Percentiles rank a stretch among this genome's conserved stretches.
Evolutionary conservation across 2,888 invertebrate genomes (phyloP).

Genomic region (Branchellion lobata): DNA sequence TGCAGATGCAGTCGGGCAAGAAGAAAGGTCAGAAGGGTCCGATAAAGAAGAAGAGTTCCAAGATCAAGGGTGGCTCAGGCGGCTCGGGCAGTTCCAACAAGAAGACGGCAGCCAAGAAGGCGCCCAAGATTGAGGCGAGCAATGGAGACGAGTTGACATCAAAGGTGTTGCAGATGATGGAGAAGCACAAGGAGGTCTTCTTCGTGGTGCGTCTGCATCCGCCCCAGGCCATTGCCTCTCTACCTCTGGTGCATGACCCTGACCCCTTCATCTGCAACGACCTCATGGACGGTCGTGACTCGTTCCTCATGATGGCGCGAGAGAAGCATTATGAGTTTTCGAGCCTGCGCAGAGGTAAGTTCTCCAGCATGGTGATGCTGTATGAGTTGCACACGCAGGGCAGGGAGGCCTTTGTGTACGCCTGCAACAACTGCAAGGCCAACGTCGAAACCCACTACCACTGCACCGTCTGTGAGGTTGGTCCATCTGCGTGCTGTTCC

Average conservation of each 20-base stretch:
- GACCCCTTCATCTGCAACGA: constrained; percentile 93
- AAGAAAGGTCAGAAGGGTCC: constrained; percentile 81
- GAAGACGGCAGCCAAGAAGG: constrained; percentile 74
- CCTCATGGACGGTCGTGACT: constrained; percentile 99
- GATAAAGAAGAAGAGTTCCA: constrained; percentile 87
- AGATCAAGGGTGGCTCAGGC: constrained; percentile 61
- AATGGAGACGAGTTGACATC: constrained; percentile 82
- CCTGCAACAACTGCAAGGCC: constrained; percentile 93
- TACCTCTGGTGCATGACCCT: constrained; percentile 89
- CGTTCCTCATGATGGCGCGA: constrained; percentile 92
- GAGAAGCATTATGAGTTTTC: constrained; percentile 99
- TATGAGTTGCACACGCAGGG: constrained; percentile 98
- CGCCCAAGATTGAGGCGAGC: constrained; percentile 70
- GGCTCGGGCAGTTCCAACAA: constrained; percentile 78
- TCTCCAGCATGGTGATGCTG: constrained; percentile 92
- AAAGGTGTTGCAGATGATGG: constrained; percentile 97
- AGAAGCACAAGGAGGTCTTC: constrained; percentile 99
- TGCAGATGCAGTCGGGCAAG: constrained; percentile 40
- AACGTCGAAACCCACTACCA: constrained; percentile 95
- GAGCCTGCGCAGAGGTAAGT: constrained; percentile 87
- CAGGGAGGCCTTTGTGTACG: constrained; percentile 95
- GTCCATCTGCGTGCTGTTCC: too few relatives aligned
- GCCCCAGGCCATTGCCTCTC: constrained; percentile 79
- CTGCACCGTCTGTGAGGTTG: constrained; percentile 87
- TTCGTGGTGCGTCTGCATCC: constrained; percentile 97